phyloP scores from a whole-genome alignment of 2,113 vertebrate genomes.

The Corythornis madagascariensis region DNA sequence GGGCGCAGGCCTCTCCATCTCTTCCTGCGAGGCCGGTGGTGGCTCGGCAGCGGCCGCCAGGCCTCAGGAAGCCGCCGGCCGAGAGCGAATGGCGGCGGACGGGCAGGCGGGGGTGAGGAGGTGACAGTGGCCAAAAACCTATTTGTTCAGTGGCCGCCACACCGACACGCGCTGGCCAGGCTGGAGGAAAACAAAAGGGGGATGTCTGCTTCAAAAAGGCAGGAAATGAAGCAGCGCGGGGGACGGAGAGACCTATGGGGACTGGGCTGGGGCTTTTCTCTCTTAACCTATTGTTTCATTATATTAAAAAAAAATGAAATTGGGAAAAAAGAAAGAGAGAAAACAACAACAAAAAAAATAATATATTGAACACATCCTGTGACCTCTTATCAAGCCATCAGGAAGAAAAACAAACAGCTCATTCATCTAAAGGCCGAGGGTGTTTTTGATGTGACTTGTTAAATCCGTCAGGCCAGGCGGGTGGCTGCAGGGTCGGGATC shows the following conservation, averaged over 20 bases:
- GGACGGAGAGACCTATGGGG: constrained; percentile 74
- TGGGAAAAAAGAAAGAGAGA: constrained; percentile 23
- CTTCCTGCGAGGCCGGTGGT: constrained; percentile 79
- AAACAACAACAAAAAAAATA: constrained; percentile 21
- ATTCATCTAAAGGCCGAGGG: constrained; percentile 8
- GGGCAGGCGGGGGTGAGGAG: constrained; percentile 71
- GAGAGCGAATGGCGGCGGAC: background rate
- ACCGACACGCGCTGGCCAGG: constrained; percentile 74
- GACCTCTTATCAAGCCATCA: constrained; percentile 81
- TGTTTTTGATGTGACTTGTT: constrained; percentile 48
- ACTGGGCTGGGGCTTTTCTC: constrained; percentile 72
- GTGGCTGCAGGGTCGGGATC: background rate
- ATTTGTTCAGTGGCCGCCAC: constrained; percentile 69
- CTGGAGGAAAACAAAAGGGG: constrained; percentile 77
- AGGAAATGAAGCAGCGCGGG: constrained; percentile 77
- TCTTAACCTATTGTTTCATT: constrained; percentile 87
- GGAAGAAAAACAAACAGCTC: constrained; percentile 65
- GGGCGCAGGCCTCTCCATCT: constrained; percentile 61
- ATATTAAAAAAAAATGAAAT: constrained; percentile 66
- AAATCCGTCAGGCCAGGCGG: background rate
- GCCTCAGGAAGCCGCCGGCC: constrained; percentile 69
- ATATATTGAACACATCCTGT: constrained; percentile 84
- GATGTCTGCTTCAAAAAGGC: constrained; percentile 77
- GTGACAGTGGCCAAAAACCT: constrained; percentile 66
- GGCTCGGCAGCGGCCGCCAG: constrained; percentile 60